These are phyloP conservation scores for Chunga burmeisteri DNA, from an alignment of 2,113 vertebrate genomes.

Conservation along the genomic window DNA sequence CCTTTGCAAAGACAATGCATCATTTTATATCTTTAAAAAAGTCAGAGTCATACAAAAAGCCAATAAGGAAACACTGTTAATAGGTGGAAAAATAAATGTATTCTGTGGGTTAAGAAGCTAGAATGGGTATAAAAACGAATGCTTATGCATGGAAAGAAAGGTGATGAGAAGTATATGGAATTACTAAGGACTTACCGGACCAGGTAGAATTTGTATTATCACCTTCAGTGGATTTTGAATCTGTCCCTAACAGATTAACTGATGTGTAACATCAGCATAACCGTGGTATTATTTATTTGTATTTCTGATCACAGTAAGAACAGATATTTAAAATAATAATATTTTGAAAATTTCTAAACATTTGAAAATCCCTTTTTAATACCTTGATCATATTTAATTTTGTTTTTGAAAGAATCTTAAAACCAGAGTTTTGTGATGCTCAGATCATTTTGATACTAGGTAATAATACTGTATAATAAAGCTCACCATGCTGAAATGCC, in stretches of 20 bases:
- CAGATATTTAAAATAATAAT: background rate
- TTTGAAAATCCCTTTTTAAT: background rate
- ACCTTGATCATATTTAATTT: background rate
- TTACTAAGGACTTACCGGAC: background rate
- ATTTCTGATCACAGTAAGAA: background rate
- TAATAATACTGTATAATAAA: background rate
- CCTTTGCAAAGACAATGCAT: background rate
- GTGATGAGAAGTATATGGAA: background rate
- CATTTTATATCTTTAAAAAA: constrained; percentile 5
- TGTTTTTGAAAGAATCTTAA: background rate
- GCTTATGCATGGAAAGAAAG: background rate
- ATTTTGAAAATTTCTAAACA: background rate
- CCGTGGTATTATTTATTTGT: background rate
- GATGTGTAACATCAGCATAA: background rate
- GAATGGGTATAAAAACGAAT: background rate
- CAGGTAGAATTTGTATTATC: background rate
- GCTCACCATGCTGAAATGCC: background rate
- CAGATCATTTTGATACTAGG: background rate
- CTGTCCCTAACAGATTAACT: background rate
- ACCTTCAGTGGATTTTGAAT: background rate
- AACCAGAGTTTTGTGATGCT: background rate
- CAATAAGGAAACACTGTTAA: background rate
- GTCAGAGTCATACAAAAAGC: background rate
- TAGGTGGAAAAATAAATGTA: background rate
- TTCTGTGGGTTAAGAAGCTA: background rate